A percentile compares a stretch with the other conserved stretches of the same genome.
phyloP scores from a whole-genome alignment of 2,888 invertebrate species.

The Meteorus cinctellus region DNA sequence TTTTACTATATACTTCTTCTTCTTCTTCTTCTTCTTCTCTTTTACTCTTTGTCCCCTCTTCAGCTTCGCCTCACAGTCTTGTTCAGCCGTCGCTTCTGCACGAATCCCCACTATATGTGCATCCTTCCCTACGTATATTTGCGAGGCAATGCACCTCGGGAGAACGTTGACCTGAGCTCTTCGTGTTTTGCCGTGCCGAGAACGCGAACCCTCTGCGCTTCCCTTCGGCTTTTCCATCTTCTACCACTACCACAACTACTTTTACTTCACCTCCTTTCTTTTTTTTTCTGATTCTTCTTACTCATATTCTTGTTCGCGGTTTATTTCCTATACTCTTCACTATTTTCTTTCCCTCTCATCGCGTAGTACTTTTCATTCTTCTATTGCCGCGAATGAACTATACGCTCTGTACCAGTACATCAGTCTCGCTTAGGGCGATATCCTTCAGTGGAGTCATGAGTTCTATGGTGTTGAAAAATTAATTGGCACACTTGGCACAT shows the following conservation, averaged over 20 bases:
- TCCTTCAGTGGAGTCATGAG: neutral
- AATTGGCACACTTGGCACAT: neutral
- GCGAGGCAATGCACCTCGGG: constrained; percentile 70
- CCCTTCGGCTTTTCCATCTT: constrained; percentile 46
- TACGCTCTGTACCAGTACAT: neutral
- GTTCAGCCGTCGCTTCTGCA: constrained; percentile 43
- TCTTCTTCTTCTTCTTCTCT: constrained; percentile 17
- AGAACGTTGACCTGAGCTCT: constrained; percentile 67
- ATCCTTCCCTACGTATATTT: constrained; percentile 53
- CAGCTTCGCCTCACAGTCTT: constrained; percentile 32
- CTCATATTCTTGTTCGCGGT: constrained; percentile 39
- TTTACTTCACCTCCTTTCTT: constrained; percentile 40
- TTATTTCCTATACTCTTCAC: constrained; percentile 26
- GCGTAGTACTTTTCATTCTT: neutral
- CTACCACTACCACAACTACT: constrained; percentile 37
- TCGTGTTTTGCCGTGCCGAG: constrained; percentile 49
- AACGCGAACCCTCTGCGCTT: constrained; percentile 44
- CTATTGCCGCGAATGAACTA: constrained; percentile 12
- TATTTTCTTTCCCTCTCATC: constrained; percentile 30
- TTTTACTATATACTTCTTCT: constrained; percentile 34
- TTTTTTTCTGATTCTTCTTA: neutral
- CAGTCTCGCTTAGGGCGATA: constrained; percentile 5
- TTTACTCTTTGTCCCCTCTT: constrained; percentile 10
- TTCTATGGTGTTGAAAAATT: neutral
- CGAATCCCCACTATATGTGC: constrained; percentile 47